Evolutionary conservation across 1,140 invertebrate species (phyloP), one percentile per base, ranked within the genome.

Genomic region (Olivierus martensii): DNA sequence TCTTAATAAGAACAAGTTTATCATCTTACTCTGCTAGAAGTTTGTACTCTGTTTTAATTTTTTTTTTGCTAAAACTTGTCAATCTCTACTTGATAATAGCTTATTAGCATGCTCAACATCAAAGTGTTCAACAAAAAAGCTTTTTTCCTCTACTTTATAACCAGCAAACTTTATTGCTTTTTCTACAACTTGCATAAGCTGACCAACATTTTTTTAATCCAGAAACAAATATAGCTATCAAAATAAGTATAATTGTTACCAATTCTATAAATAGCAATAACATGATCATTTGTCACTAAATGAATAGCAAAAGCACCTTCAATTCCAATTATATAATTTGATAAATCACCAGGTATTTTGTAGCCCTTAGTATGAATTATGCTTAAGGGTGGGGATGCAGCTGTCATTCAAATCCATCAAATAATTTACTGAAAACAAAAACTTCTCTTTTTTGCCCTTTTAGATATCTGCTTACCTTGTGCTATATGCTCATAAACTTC

Each of bases 1-100:
- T 21, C 51, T 52, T 46, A 52, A 52, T 52, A 46, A 38, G 28
- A 46, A 41, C 43, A 52, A 52, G 11, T n/a, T 52, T 43, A 41
- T 52, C 46, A 52, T 52, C 51, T 37, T 52, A 43, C 21, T 52
- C 51, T 52, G 51, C 43, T 2, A 52, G 43, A 52, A 52, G 51
- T 52, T 52, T 41, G 46, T 28, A 43, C 17, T 52, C 51, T 52
- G 44, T 52, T 52, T 52, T 39, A 28, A 52, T 46, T 52, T 52
- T n/a, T n/a, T 5, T 46, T 41, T 52, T 52, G 51, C 35, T 9
- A 52, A 14, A 52, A 52, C 21, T 46, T 46, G 51, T 12, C 18
- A 35, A 52, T 46, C 51, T 52, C 22, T 28, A 46, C 35, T 35
- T 10, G 51, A 46, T 28, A 52, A 21, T 46, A 46, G 21, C 3